These are phyloP conservation scores for Equus quagga DNA, from an alignment of 2,113 vertebrate species.

Conservation along the genomic window DNA sequence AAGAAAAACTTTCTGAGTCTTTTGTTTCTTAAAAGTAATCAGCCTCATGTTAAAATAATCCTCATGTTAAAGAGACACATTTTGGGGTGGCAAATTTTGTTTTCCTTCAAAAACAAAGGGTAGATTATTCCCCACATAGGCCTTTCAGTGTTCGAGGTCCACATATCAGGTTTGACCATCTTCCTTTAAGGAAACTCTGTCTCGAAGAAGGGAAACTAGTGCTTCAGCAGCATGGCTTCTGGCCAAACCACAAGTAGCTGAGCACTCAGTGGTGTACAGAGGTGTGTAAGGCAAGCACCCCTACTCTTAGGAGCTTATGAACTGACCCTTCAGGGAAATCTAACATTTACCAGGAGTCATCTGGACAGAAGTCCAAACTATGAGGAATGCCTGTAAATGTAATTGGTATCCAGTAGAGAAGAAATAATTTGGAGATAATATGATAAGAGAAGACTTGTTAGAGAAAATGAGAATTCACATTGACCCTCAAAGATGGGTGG, in stretches of 20 bases:
- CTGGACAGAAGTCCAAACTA: background rate
- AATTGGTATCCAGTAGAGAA: background rate
- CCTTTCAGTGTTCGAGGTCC: background rate
- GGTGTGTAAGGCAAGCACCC: background rate
- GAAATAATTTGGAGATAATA: background rate
- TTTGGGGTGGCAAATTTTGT: too few relatives aligned
- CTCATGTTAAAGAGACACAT: too few relatives aligned
- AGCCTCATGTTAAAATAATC: too few relatives aligned
- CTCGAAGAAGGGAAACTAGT: background rate
- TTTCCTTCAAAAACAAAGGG: background rate
- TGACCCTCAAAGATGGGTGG: background rate
- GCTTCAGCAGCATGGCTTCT: background rate
- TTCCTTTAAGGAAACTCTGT: background rate
- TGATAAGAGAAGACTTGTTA: background rate
- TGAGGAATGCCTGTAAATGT: background rate
- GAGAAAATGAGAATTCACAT: background rate
- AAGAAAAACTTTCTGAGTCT: too few relatives aligned
- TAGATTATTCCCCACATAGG: background rate
- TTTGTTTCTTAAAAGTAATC: too few relatives aligned
- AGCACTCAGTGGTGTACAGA: background rate
- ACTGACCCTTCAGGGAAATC: background rate
- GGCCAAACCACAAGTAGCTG: background rate
- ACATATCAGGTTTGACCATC: background rate
- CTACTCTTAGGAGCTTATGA: background rate
- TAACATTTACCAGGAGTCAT: background rate